These are phyloP conservation scores for Tigriopus californicus DNA, from an alignment of 2,888 invertebrate species.

Conservation along the genomic window DNA sequence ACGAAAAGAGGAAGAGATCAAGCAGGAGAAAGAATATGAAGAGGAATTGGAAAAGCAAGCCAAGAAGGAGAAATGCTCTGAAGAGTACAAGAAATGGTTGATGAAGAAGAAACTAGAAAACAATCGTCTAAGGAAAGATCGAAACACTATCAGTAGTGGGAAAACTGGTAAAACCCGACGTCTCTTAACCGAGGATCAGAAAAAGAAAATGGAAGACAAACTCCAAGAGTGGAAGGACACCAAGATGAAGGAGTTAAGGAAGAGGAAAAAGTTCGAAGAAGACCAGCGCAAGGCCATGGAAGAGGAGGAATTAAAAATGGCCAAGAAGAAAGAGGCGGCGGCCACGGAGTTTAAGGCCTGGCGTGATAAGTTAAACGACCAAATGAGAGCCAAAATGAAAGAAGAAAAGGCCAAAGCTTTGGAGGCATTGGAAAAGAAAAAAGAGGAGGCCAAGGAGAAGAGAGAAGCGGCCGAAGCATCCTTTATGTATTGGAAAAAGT, in stretches of 20 bases:
- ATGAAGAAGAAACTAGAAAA: background rate
- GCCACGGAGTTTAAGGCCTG: slow-evolving; percentile 1
- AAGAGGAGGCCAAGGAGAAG: background rate
- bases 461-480: background rate
- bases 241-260: background rate
- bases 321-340: background rate
- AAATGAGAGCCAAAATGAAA: background rate
- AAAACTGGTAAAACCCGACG: background rate
- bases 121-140: background rate
- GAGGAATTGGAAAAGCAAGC: background rate
- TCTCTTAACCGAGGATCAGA: background rate
- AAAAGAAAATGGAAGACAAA: background rate
- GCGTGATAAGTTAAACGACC: background rate
- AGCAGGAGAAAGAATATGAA: background rate
- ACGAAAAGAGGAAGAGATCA: background rate
- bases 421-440: background rate
- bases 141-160: background rate
- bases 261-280: background rate
- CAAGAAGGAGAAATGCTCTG: background rate
- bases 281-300: background rate
- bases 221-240: slow-evolving; percentile 1
- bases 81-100: slow-evolving; percentile 1
- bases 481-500: background rate
- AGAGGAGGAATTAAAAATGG: background rate
- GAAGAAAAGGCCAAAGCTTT: background rate